Base-by-base conservation (phyloP, 2,797 vertebrate species). In the Argentina silus region DNA sequence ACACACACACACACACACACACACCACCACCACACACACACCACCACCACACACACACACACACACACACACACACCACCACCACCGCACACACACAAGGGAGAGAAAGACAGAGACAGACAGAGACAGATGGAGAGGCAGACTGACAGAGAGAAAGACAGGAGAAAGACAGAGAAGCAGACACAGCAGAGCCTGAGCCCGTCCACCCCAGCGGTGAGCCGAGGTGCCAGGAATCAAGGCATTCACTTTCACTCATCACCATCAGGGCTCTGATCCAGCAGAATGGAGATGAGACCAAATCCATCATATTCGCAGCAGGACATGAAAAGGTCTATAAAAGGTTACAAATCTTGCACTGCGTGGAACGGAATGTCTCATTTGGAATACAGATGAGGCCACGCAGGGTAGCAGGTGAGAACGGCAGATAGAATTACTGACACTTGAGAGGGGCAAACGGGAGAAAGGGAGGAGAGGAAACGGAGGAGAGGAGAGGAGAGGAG, bases 211-310 rank as follows among this genome's bases (percentile, higher is more conserved):
- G 0, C 23, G 48, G 63, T 76, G 77, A 76, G 43, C 2, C 23
- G 43, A 67, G 73, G 55, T 75, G 81, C 70, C 79, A 79, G 44
- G 17, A 72, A 78, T 70, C 69, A 77, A 77, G 70, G 78, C 61
- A 21, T 78, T 76, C 74, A 53, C 67, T 68, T 75, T 81, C 79
- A 79, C 80, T 83, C 85, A 83, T 6, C 9, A 70, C 51, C 51
- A 36, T 51, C 70, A 67, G 77, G 69, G 70, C 82, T 76, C 60
- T 1, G 21, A 81, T 74, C 70, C 63, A 70, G 56, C 66, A 62
- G 61, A 69, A 48, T 59, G 47, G 67, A 78, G 65, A 61, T 59
- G 62, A 67, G 14, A 9, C 70, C 61, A 76, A 79, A 79, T 81
- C 71, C 75, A 87, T 82, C 81, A 82, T 66, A 44, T 63, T 50